These are phyloP conservation scores for Apodemia mormo DNA, from an alignment of 2,888 invertebrate genomes.

Conservation along the genomic window DNA sequence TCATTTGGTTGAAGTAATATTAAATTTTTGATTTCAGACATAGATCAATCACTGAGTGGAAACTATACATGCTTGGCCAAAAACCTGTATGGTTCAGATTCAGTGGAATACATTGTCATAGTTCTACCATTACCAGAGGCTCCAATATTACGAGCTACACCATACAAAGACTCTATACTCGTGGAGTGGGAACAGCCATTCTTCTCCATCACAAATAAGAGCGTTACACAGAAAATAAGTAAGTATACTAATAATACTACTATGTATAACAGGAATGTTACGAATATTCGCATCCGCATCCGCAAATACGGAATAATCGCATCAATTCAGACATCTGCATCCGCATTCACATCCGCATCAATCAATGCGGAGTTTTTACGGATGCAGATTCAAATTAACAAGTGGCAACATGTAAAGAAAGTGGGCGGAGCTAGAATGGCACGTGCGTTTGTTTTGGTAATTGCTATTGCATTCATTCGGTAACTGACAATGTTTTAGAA, in stretches of 20 bases:
- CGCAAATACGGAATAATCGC: no score
- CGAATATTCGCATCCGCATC: no score
- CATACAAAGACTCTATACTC: constrained; percentile 71
- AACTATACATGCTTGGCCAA: constrained; percentile 91
- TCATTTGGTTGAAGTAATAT: not conserved
- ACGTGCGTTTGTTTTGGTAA: no score
- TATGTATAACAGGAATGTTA: no score
- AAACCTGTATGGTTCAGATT: constrained; percentile 92
- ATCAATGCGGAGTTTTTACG: no score
- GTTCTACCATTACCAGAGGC: constrained; percentile 89
- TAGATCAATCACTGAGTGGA: constrained; percentile 84
- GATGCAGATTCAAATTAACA: no score
- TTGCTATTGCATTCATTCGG: no score
- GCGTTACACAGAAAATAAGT: constrained; percentile 66
- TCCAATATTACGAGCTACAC: constrained; percentile 83
- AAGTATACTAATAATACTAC: constrained; percentile 51
- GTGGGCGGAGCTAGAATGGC: no score
- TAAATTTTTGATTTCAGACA: constrained; percentile 51
- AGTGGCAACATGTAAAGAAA: no score
- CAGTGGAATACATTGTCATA: constrained; percentile 88
- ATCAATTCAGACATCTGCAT: no score
- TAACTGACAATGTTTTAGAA: no score
- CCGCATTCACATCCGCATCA: no score
- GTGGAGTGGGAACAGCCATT: constrained; percentile 86
- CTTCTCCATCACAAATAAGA: constrained; percentile 54